phyloP scores from a whole-genome alignment of 2,113 vertebrate genomes.

The Guaruba guarouba region DNA sequence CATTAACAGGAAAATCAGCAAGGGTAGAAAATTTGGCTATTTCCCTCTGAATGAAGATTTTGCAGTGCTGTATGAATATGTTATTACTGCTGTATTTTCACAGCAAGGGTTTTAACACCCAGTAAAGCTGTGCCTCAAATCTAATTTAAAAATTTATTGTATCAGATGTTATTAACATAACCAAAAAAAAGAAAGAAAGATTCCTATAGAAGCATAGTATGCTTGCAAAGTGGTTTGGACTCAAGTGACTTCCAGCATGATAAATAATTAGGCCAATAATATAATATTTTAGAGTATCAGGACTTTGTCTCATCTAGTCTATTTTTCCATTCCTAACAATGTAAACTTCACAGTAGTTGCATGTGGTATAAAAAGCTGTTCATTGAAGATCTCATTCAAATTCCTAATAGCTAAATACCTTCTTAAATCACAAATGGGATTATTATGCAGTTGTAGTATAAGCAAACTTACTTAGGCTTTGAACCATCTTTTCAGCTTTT shows the following conservation, averaged over 20 bases:
- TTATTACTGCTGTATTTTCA: not conserved
- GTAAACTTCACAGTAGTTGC: not conserved
- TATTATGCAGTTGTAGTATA: not conserved
- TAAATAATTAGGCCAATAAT: not conserved
- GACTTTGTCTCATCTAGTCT: not conserved
- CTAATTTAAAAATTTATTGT: not conserved
- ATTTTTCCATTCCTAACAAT: not conserved
- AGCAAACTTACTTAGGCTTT: not conserved
- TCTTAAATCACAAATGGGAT: not conserved
- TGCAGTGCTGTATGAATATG: not conserved
- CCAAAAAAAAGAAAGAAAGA: not conserved
- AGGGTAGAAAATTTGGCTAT: not conserved
- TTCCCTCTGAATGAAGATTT: not conserved
- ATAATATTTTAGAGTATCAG: not conserved
- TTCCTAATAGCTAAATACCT: not conserved
- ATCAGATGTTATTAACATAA: not conserved
- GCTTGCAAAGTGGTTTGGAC: not conserved
- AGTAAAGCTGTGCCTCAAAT: not conserved
- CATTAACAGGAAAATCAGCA: not conserved
- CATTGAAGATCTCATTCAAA: not conserved
- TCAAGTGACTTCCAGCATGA: not conserved
- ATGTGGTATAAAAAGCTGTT: not conserved
- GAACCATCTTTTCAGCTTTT: not conserved
- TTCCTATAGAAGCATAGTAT: not conserved
- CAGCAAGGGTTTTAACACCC: not conserved